These are phyloP conservation scores for Illadopsis cleaveri DNA, from an alignment of 2,113 vertebrate genomes.

Conservation along the genomic window DNA sequence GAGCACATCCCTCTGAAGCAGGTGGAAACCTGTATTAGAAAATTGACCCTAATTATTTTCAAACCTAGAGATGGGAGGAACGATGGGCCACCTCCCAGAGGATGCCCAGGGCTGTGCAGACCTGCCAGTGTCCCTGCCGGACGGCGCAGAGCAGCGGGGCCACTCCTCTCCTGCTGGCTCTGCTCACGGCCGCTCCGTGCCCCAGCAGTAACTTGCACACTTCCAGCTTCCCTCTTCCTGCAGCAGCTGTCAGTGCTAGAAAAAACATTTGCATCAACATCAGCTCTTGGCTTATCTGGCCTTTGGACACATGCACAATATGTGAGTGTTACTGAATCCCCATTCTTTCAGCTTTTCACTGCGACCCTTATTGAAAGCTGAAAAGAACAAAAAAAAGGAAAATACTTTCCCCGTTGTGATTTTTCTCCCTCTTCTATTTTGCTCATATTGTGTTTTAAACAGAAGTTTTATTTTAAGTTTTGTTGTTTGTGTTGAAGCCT, in stretches of 20 bases:
- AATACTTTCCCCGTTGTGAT: background rate
- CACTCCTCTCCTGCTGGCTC: slow-evolving; percentile 85
- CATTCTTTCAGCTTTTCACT: background rate
- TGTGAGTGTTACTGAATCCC: fast-evolving
- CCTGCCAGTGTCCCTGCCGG: slow-evolving; percentile 97
- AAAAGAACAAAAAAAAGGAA: background rate
- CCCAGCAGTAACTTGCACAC: slow-evolving; percentile 86
- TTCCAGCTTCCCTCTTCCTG: slow-evolving; percentile 91
- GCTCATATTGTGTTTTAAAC: background rate
- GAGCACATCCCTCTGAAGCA: background rate
- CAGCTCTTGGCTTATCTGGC: background rate
- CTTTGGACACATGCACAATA: background rate
- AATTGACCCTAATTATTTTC: background rate
- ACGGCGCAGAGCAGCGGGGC: slow-evolving; percentile 88
- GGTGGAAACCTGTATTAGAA: fast-evolving
- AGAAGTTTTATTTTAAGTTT: background rate
- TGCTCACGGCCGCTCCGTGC: slow-evolving; percentile 79
- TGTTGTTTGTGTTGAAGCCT: background rate
- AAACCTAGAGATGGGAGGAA: background rate
- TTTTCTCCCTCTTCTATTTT: background rate
- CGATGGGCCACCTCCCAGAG: fast-evolving
- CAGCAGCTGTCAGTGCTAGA: slow-evolving; percentile 90
- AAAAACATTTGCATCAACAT: background rate
- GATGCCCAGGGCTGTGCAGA: background rate
- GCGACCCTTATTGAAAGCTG: background rate